These are phyloP conservation scores for Hydrozoanthus gracilis DNA, from an alignment of 92 coral and sea anemone genomes.

Conservation along the genomic window DNA sequence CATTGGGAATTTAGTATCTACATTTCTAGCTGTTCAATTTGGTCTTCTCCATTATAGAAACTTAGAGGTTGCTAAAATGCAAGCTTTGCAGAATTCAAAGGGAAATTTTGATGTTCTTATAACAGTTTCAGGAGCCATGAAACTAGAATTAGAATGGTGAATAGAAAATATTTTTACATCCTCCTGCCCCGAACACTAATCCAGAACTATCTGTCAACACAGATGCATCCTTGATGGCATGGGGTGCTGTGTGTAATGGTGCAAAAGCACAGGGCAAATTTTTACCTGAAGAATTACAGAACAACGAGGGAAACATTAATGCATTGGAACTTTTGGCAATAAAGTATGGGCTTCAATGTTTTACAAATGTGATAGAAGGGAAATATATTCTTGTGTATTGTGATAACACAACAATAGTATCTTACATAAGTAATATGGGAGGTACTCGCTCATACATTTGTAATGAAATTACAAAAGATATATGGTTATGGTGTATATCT, in stretches of 20 bases:
- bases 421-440: too few relatives aligned
- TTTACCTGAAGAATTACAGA: conserved; percentile 46
- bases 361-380: conserved; percentile 7
- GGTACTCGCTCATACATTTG: conserved; percentile 58
- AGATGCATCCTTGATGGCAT: conserved; percentile 48
- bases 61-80: too few relatives aligned
- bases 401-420: conserved; percentile 63
- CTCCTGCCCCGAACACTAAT: conserved; percentile 40
- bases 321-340: conserved; percentile 57
- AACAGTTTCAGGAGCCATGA: too few relatives aligned
- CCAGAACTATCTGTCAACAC: conserved; percentile 46
- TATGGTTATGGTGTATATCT: conserved; percentile 50
- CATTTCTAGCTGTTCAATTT: too few relatives aligned
- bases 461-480: conserved; percentile 50
- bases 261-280: conserved; percentile 48
- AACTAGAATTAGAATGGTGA: conserved; percentile 41
- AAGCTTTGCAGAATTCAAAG: too few relatives aligned
- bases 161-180: conserved; percentile 25
- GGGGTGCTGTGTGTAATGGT: conserved; percentile 56
- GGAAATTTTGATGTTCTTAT: too few relatives aligned
- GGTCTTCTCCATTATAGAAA: too few relatives aligned
- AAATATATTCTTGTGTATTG: conserved; percentile 52
- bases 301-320: conserved; percentile 51
- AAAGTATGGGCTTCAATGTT: conserved; percentile 57
- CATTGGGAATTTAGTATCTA: too few relatives aligned